Base-by-base conservation (phyloP, 2,113 vertebrate species). In the Oplegnathus fasciatus region DNA sequence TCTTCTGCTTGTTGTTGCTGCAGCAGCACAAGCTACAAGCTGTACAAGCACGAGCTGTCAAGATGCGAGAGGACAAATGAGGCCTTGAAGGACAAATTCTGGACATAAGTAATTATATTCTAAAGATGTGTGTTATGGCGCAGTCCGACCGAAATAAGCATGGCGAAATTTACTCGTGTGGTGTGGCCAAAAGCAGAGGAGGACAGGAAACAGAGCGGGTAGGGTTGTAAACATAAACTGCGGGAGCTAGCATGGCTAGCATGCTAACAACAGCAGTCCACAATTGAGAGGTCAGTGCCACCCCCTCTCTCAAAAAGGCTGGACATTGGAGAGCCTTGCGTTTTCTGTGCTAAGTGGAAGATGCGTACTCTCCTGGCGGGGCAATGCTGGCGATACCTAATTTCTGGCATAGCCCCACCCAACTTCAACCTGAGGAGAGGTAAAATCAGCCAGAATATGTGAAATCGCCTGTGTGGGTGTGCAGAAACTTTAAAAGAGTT, bases 71-170 rank as follows among this genome's bases (percentile, higher is more conserved):
- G 24, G 62, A 61, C n/a, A 48, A 77, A 79, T 0, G 15, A 44
- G 46, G 52, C 32, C 46, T 55, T 11, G 26, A 72, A 69, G 54
- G 72, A 64, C 66, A 68, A 18, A 69, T 62, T n/a, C 5, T 20
- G 30, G 34, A 69, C 17, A 20, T 1, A 40, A 55, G 34, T 22
- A 13, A 55, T 32, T 62, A 34, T 60, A 32, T 48, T 26, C 13
- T 28, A 32, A 42, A 40, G 7, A 46, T 57, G 28, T 28, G 10
- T 15, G 18, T 66, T 14, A 58, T 58, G 14, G 11, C 2, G 6
- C 26, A 62, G 32, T 40, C 34, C 6, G 62, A 40, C 11, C 1
- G 5, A 37, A 37, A 64, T 37, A 32, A 0, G 5, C 24, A 20
- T 20, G 52, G 14, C 0, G 5, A 54, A 71, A 55, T 71, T 6